Conservation (phyloP, 2,888 invertebrate species). For the Pyrrhia umbra region DNA sequence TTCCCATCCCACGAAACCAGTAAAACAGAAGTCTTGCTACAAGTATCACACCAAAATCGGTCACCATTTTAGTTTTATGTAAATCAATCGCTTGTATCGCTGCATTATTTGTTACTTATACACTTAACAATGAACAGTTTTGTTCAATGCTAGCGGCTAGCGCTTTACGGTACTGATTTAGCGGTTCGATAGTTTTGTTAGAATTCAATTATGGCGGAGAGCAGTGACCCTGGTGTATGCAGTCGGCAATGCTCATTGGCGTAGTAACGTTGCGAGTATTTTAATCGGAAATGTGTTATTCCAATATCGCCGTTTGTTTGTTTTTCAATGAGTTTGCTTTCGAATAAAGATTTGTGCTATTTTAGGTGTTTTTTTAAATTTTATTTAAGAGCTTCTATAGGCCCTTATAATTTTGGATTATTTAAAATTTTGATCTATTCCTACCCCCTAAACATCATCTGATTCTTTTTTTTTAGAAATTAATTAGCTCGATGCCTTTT, state of each 20-base stretch:
- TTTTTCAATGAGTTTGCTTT: constrained; percentile 41
- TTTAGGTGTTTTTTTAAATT: neutral
- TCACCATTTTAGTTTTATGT: constrained; percentile 40
- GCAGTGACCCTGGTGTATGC: constrained; percentile 73
- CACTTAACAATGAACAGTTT: constrained; percentile 70
- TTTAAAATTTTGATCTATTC: too few relatives aligned
- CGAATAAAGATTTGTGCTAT: neutral
- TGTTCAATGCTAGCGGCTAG: constrained; percentile 54
- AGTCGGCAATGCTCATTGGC: constrained; percentile 55
- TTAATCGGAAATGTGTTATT: constrained; percentile 56
- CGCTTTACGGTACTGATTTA: constrained; percentile 80
- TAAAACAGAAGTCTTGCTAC: constrained; percentile 20
- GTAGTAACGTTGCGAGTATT: constrained; percentile 46
- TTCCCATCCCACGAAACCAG: neutral
- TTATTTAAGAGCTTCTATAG: neutral
- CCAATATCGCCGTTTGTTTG: constrained; percentile 49
- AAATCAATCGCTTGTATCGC: constrained; percentile 52
- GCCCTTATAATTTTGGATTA: neutral
- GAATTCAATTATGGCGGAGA: constrained; percentile 80
- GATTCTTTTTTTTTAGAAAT: too few relatives aligned
- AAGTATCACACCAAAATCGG: constrained; percentile 36
- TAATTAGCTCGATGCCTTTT: too few relatives aligned
- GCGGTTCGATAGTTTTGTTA: constrained; percentile 83
- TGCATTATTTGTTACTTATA: constrained; percentile 68
- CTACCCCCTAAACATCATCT: too few relatives aligned